These are phyloP conservation scores for Callosobruchus maculatus DNA, from an alignment of 2,888 invertebrate genomes.

Conservation along the genomic window DNA sequence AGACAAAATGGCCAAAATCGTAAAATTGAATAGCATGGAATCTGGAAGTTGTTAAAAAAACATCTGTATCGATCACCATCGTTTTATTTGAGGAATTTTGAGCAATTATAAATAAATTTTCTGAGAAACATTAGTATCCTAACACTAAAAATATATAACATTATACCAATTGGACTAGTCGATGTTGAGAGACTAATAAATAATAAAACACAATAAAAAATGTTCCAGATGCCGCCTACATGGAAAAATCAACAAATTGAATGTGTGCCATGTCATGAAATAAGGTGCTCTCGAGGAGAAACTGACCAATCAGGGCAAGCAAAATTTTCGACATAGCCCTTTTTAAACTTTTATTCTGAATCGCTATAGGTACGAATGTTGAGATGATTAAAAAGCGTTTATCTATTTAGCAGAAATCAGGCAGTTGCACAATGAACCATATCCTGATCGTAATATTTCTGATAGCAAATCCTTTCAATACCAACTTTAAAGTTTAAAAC, in stretches of 20 bases:
- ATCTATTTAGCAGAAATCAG: too few species aligned
- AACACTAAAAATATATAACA: background rate
- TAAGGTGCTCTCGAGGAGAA: background rate
- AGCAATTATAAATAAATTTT: conserved; percentile 16
- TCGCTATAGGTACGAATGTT: too few species aligned
- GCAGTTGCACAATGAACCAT: too few species aligned
- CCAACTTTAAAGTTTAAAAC: too few species aligned
- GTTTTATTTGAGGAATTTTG: conserved; percentile 21
- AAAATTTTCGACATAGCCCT: too few species aligned
- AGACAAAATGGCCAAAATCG: too few species aligned
- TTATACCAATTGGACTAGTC: background rate
- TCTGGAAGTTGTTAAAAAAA: too few species aligned
- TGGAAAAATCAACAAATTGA: background rate
- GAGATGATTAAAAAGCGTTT: too few species aligned
- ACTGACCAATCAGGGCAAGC: background rate
- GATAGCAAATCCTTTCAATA: too few species aligned
- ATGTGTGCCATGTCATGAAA: background rate
- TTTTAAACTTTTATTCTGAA: too few species aligned
- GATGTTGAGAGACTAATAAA: background rate
- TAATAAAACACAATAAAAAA: background rate
- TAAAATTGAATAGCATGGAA: too few species aligned
- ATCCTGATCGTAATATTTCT: too few species aligned
- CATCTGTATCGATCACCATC: conserved; percentile 10
- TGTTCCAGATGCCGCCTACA: background rate
- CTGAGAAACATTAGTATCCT: background rate